Evolutionary conservation across 2,113 vertebrate genomes (phyloP), one percentile per base, ranked within the genome.

Genomic region (Ictalurus punctatus): DNA sequence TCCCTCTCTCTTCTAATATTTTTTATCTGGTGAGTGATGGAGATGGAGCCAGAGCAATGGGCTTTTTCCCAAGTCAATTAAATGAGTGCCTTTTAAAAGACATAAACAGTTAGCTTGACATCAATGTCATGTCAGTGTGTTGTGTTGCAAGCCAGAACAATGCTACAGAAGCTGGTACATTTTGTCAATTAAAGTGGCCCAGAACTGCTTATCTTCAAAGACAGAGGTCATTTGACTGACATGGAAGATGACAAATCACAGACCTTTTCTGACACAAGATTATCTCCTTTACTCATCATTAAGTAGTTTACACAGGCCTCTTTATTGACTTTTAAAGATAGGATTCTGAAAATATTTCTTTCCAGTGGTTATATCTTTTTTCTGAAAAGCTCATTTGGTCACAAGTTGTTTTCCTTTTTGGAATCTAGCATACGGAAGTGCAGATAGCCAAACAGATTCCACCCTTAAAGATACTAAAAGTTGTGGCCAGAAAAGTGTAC

Each of bases 31-130:
- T 30, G 79, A 59, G 54, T 59, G 80, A 82, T 59, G 37, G 30
- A 23, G 54, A 81, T 13, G 25, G 78, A 82, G 80, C 56, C 80
- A 37, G 56, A 58, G 16, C 52, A 82, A 37, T 82, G n/a, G 79
- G 80, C 80, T 23, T 59, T 58, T 59, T 82, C 80, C 56, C 80
- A 82, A 82, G 54, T 82, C 80, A 82, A 6, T 82, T 37, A 59
- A 34, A 37, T 59, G 80, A 82, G 56, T 82, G 80, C 56, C 17
- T 82, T 82, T 82, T 23, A 82, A 82, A 82, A 34, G 80, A 30
- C 56, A 82, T 58, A 82, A 82, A 82, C 56, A 37, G 80, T 82
- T 82, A 34, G 56, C 30, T 82, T 82, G 54, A 82, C 56, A 82
- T 21, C 80, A 56, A 9, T 81, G 78, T 81, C 78, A 80, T 6